phyloP scores from a whole-genome alignment of 2,888 invertebrate genomes.

The Rotaria magnacalcarata region DNA sequence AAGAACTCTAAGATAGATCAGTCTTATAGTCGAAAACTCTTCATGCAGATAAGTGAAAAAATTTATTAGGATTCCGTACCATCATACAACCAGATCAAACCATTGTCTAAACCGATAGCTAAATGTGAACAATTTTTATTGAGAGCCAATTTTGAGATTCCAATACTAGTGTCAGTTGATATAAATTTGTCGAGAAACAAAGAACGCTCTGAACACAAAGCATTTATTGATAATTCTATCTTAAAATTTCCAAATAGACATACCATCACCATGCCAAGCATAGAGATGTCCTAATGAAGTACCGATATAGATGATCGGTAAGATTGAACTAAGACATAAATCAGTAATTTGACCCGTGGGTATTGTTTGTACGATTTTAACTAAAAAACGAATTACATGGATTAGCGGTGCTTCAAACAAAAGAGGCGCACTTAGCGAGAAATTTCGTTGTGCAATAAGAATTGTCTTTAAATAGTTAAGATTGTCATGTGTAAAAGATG shows the following conservation, averaged over 20 bases:
- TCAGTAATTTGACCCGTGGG: background rate
- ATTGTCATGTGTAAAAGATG: background rate
- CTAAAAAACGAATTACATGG: background rate
- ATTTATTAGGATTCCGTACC: background rate
- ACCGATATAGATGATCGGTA: background rate
- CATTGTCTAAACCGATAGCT: constrained; percentile 26
- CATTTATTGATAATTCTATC: too few relatives aligned
- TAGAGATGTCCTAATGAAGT: background rate
- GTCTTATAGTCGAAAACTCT: too few relatives aligned
- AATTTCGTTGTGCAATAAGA: background rate
- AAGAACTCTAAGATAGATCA: too few relatives aligned
- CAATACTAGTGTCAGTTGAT: background rate
- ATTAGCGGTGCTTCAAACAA: background rate
- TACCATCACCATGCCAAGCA: constrained; percentile 30
- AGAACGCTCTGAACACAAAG: background rate
- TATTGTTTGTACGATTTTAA: background rate
- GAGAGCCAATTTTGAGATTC: constrained; percentile 1
- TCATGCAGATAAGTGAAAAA: too few relatives aligned
- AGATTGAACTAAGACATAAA: background rate
- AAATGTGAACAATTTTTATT: background rate
- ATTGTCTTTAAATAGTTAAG: background rate
- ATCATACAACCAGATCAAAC: constrained; percentile 14
- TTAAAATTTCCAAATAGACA: too few relatives aligned
- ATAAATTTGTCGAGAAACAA: background rate
- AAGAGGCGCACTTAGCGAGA: background rate